Base-by-base conservation (phyloP, 2,113 vertebrate genomes). In the Lycaon pictus region DNA sequence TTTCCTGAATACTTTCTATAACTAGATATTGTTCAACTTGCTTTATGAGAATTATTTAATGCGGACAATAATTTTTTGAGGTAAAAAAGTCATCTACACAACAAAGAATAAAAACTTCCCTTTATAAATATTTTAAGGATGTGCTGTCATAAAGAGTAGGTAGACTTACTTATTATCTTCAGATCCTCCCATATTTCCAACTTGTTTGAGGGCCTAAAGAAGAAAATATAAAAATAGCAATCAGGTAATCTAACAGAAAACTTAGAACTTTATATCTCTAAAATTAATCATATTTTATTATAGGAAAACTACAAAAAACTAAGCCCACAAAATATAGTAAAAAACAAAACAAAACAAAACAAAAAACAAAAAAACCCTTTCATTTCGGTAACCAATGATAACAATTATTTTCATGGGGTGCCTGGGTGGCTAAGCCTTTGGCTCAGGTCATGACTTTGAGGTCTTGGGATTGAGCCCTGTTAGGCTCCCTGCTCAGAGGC, bases 101-200 rank as follows among this genome's bases (percentile, higher is more conserved):
- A 35, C 11, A 53, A 6, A 65, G 55, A 25, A 90, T 3, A 93
- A 95, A 84, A 65, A 85, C 27, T 79, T 67, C 32, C 65, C 56
- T 67, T 90, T 51, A 89, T 74, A 94, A 83, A 83, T 51, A 81
- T 63, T 89, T 93, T 63, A 94, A 85, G 62, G 72, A 80, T 58
- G 15, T 58, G 20, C 51, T 43, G 19, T 76, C 19, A 82, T 9
- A 82, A 7, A 77, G 43, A 86, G 25, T 48, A 94, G 22, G 56
- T 0, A 80, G 56, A 20, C 99, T 99, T 99, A 99, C 99, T 99
- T 98, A 99, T 99, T 98, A 99, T 99, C 98, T 99, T 99, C 95
- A 99, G 98, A 97, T 99, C 99, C 85, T 99, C 99, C 99, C 99
- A 99, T 98, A 99, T 99, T 98, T 99, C 99, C 97, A 99, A 98